Conservation (phyloP, 2,113 vertebrate genomes). For the Heliornis fulica region DNA sequence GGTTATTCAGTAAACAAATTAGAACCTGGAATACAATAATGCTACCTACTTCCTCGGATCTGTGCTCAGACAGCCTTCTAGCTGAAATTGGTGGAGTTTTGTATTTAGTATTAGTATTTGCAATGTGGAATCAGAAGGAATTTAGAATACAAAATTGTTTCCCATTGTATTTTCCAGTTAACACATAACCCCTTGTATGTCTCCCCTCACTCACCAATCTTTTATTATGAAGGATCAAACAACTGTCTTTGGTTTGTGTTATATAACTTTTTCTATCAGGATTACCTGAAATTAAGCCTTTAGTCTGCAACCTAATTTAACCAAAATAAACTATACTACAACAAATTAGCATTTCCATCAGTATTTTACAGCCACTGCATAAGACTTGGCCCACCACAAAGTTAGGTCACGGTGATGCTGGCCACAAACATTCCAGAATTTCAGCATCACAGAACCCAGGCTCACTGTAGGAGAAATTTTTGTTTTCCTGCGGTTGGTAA, state of each 20-base stretch:
- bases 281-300: constrained; percentile 40
- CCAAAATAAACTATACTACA: background rate
- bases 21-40: background rate
- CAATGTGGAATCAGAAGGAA: background rate
- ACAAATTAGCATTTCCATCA: background rate
- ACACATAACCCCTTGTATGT: background rate
- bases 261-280: background rate
- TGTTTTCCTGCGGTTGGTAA: background rate
- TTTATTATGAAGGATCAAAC: background rate
- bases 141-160: background rate
- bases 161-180: background rate
- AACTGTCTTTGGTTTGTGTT: background rate
- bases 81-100: too few species aligned
- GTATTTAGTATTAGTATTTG: too few species aligned
- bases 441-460: background rate
- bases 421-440: background rate
- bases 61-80: background rate
- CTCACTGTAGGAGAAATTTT: background rate
- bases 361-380: background rate
- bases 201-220: background rate
- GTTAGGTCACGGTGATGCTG: background rate
- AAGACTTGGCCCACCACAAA: background rate
- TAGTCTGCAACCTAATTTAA: background rate
- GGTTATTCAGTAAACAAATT: background rate
- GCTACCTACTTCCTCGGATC: background rate